phyloP scores from a whole-genome alignment of 2,797 vertebrate genomes.

The Sebastes flavidus region DNA sequence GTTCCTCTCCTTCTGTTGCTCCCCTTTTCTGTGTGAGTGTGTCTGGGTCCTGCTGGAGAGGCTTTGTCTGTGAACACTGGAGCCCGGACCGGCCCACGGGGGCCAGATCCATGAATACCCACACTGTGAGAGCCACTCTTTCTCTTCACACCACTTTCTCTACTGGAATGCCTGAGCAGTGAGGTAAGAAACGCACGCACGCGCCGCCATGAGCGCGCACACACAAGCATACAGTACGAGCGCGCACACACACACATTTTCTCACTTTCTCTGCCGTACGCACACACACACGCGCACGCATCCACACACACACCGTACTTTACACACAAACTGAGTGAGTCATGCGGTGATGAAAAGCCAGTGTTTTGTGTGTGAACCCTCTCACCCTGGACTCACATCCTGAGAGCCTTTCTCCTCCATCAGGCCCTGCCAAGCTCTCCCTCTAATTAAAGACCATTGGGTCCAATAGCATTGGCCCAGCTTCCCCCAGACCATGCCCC shows the following conservation, averaged over 20 bases:
- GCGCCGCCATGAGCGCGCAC: constrained; percentile 24
- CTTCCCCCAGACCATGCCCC: constrained; percentile 68
- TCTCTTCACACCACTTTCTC: constrained; percentile 83
- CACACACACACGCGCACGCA: constrained; percentile 11
- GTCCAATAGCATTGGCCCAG: constrained; percentile 76
- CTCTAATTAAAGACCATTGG: constrained; percentile 85
- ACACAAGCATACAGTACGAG: constrained; percentile 30
- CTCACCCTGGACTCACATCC: constrained; percentile 85
- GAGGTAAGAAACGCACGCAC: constrained; percentile 81
- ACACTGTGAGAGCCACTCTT: constrained; percentile 85
- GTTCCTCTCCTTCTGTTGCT: constrained; percentile 73
- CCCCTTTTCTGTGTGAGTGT: constrained; percentile 78
- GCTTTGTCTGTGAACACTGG: constrained; percentile 83
- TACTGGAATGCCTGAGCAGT: constrained; percentile 85
- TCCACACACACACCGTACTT: constrained; percentile 59
- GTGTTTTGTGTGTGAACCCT: constrained; percentile 85
- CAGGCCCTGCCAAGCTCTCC: constrained; percentile 82
- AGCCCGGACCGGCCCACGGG: constrained; percentile 76
- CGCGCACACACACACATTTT: constrained; percentile 53
- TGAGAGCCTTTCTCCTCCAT: constrained; percentile 84
- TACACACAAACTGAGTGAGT: constrained; percentile 79
- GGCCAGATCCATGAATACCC: constrained; percentile 84
- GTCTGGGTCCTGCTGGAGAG: constrained; percentile 79
- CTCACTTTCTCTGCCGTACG: constrained; percentile 46
- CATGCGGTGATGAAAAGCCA: constrained; percentile 86